Base-by-base conservation (phyloP, 1,140 invertebrate genomes). In the Apis cerana region DNA sequence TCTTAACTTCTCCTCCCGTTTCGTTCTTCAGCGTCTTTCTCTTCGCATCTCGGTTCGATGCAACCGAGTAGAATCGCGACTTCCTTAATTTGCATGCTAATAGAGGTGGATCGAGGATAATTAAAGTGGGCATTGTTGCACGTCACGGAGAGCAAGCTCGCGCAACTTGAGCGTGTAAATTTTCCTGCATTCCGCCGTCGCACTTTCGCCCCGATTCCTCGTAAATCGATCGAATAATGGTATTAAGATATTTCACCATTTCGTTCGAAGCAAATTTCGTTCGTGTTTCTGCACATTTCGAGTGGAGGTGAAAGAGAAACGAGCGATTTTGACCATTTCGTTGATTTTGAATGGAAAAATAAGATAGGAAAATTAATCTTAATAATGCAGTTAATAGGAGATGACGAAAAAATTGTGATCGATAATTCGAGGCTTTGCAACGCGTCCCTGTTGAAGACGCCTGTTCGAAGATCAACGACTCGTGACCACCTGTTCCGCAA, bases 51-150 rank as follows among this genome's bases (percentile, higher is more conserved):
- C 10, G 15, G 15, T n/a, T 17, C 10, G 1, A 33, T 3, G 43
- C 48, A 68, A 19, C 19, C 61, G 17, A 33, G 33, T 61, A 43
- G 52, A 67, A 54, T 80, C 58, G 61, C 72, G 84, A 84, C 79
- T 88, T 85, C 82, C 79, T 82, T 82, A 74, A 79, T 85, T 87
- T 82, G 65, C 86, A 88, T 87, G 82, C 72, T 84, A 84, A 87
- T 75, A 67, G 62, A 64, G 70, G 56, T 48, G 75, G 81, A 84
- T 87, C 79, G 71, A 71, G 58, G 67, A 69, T 87, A 88, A 87
- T 88, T 85, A 82, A 80, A 65, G 74, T 43, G 71, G 69, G 67
- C 85, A 82, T 88, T 84, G 86, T 87, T 88, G 58, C 78, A 50
- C 71, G 52, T 58, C 33, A 72, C 43, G 52, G 50, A 67, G 56